Conservation (phyloP, 2,888 invertebrate genomes). For the Napeogenes sylphis region DNA sequence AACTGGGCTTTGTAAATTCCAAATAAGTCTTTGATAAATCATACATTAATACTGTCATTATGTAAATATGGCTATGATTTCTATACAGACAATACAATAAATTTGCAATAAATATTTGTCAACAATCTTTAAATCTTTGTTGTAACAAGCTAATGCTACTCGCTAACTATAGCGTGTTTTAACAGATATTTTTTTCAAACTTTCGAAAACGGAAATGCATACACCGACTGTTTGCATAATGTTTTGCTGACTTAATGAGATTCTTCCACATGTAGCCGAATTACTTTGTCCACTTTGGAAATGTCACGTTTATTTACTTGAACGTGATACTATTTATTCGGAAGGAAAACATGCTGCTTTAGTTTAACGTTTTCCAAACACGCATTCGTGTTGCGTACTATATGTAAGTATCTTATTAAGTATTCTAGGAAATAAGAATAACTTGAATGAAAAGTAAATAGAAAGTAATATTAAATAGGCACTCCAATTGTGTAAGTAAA, state of each 20-base stretch:
- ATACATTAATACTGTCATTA: too few species aligned
- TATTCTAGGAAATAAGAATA: too few species aligned
- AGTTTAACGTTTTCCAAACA: background rate
- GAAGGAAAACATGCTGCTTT: background rate
- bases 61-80: conserved; percentile 7
- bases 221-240: conserved; percentile 30
- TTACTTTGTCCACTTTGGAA: conserved; percentile 16
- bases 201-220: conserved; percentile 28
- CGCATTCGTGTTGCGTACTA: too few species aligned
- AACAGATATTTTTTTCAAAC: conserved; percentile 24
- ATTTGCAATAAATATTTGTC: too few species aligned
- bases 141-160: conserved; percentile 2
- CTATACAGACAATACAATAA: too few species aligned
- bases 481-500: conserved; percentile 1
- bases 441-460: too few species aligned
- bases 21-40: too few species aligned
- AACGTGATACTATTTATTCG: background rate
- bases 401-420: too few species aligned
- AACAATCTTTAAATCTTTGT: too few species aligned
- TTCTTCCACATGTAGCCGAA: conserved; percentile 20
- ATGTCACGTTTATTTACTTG: conserved; percentile 9
- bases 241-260: conserved; percentile 25
- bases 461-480: background rate
- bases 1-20: background rate
- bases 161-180: conserved; percentile 17